Conservation (phyloP, 2,113 vertebrate species). For the Macquaria australasica region DNA sequence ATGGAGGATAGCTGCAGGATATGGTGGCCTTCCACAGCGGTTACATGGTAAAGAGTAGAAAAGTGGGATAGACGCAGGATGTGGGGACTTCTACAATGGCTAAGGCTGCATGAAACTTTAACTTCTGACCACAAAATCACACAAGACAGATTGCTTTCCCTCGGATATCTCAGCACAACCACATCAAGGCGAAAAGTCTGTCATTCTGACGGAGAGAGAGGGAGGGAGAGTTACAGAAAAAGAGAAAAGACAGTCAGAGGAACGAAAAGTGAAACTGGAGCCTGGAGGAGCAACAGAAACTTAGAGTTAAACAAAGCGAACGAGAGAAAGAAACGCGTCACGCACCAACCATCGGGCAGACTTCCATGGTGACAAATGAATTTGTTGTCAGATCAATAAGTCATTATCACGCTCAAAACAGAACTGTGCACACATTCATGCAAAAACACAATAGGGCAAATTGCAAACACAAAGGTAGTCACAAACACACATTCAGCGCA, state of each 20-base stretch:
- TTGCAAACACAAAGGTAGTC: conserved; percentile 14
- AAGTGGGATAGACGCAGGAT: conserved; percentile 68
- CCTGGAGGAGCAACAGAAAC: conserved; percentile 22
- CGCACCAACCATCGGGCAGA: conserved; percentile 32
- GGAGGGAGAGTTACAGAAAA: conserved; percentile 6
- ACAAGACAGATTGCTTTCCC: conserved; percentile 65
- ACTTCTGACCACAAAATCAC: conserved; percentile 62
- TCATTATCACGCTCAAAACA: conserved; percentile 70
- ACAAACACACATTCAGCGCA: conserved; percentile 16
- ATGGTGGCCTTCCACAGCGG: conserved; percentile 57
- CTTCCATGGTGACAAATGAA: conserved; percentile 61
- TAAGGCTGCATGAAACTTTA: conserved; percentile 52
- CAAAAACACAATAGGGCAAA: conserved; percentile 9
- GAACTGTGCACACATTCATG: conserved; percentile 18
- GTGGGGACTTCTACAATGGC: conserved; percentile 58
- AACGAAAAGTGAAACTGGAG: conserved; percentile 33
- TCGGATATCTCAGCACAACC: conserved; percentile 52
- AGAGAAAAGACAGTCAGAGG: conserved; percentile 13
- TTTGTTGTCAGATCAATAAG: conserved; percentile 67
- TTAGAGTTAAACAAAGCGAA: conserved; percentile 46
- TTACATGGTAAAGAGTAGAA: conserved; percentile 52
- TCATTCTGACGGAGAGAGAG: conserved; percentile 18
- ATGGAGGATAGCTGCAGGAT: conserved; percentile 53
- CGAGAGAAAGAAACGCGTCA: not conserved
- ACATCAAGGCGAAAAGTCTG: conserved; percentile 61